Evolutionary conservation across 1,140 invertebrate species (phyloP).

Genomic region (Holotrichia oblita): DNA sequence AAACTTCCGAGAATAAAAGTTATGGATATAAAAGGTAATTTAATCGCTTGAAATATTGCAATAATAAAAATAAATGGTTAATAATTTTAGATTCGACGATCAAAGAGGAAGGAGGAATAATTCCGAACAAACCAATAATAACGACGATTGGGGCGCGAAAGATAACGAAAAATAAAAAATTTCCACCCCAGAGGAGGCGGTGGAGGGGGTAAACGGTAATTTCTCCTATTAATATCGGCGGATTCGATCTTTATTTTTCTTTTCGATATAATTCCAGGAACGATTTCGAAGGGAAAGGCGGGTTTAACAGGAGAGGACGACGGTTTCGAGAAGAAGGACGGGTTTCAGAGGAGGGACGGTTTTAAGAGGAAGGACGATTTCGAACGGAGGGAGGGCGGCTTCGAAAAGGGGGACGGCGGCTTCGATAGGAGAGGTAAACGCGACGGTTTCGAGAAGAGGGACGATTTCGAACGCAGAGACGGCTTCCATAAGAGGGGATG

Average conservation of each 20-base stretch:
- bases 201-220: not conserved
- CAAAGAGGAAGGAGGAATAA: not conserved
- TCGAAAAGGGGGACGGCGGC: not conserved
- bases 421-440: not conserved
- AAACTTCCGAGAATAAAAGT: conserved; percentile 4
- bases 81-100: too few relatives aligned
- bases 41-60: not conserved
- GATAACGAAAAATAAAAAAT: conserved; percentile 16
- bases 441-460: not conserved
- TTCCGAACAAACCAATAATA: not conserved
- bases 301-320: not conserved
- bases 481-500: not conserved
- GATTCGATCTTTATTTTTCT: too few relatives aligned
- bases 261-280: not conserved
- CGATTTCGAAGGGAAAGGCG: not conserved
- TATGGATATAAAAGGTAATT: conserved; percentile 17
- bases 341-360: not conserved
- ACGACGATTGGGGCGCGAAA: not conserved
- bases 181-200: not conserved
- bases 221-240: too few relatives aligned
- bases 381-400: not conserved
- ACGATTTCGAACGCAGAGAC: not conserved
- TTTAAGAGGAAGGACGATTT: not conserved
- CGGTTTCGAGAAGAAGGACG: not conserved
- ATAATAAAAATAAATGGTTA: too few relatives aligned